Conservation (phyloP, 2,797 vertebrate genomes). For the Leptoclinus maculatus region DNA sequence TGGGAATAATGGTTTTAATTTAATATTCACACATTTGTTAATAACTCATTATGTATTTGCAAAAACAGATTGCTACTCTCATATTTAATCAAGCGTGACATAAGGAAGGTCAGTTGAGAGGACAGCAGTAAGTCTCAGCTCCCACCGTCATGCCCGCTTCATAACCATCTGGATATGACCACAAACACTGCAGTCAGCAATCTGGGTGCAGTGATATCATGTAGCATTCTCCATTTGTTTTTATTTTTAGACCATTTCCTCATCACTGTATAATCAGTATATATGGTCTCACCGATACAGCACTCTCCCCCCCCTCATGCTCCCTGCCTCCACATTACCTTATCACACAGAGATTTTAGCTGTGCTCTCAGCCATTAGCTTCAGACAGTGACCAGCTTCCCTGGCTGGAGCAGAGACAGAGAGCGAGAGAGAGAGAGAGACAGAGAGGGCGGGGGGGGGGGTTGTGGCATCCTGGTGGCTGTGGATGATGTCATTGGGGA, state of each 20-base stretch:
- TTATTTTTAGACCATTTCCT: constrained; percentile 85
- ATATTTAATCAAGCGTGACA: constrained; percentile 58
- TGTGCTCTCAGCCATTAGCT: constrained; percentile 79
- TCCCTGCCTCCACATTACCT: constrained; percentile 71
- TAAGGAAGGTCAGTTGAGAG: constrained; percentile 66
- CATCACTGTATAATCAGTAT: constrained; percentile 79
- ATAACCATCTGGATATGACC: constrained; percentile 69
- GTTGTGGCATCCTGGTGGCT: constrained; percentile 70
- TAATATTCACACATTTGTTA: constrained; percentile 15
- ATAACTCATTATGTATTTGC: constrained; percentile 34
- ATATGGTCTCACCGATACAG: constrained; percentile 69
- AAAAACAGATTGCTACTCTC: constrained; percentile 41
- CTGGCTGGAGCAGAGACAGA: constrained; percentile 46
- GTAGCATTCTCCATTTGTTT: constrained; percentile 73
- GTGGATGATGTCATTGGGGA: constrained; percentile 77
- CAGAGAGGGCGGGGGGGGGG: not conserved
- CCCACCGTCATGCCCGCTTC: constrained; percentile 48
- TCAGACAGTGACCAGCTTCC: constrained; percentile 60
- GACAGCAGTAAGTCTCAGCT: constrained; percentile 63
- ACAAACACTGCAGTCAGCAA: constrained; percentile 69
- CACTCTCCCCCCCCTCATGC: constrained; percentile 30
- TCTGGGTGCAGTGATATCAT: constrained; percentile 76
- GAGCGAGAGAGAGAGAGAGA: not conserved
- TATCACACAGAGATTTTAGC: constrained; percentile 85
- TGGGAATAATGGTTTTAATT: not conserved